Conservation (phyloP, 2,888 invertebrate species). For the Gymnocheta viridis region DNA sequence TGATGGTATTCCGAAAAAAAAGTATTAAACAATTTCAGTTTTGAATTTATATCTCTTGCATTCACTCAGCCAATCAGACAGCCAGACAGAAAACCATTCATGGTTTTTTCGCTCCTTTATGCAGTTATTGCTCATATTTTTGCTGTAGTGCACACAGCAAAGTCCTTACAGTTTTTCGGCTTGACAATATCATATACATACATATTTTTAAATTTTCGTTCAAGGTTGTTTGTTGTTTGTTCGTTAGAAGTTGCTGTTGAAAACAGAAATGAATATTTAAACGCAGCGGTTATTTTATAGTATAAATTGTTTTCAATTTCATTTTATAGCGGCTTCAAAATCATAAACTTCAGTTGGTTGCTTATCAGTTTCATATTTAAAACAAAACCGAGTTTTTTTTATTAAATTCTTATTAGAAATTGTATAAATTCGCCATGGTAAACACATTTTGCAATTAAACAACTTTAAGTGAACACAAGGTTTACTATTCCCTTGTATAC, state of each 20-base stretch:
- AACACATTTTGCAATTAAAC: not conserved
- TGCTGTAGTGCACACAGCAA: not conserved
- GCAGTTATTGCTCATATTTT: not conserved
- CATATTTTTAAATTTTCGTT: not conserved
- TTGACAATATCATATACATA: no score
- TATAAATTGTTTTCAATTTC: not conserved
- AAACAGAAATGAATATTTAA: not conserved
- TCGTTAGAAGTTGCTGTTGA: not conserved
- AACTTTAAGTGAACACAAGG: conserved; percentile 8
- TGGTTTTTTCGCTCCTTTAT: not conserved
- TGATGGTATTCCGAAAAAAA: not conserved
- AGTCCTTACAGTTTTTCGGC: not conserved
- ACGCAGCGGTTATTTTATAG: not conserved
- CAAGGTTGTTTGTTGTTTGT: not conserved
- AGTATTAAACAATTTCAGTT: not conserved
- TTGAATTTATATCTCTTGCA: not conserved
- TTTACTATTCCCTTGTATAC: not conserved
- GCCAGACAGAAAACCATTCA: not conserved
- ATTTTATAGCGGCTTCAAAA: not conserved
- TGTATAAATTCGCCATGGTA: not conserved
- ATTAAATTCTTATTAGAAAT: not conserved
- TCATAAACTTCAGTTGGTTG: not conserved
- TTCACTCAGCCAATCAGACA: not conserved
- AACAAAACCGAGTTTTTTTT: not conserved
- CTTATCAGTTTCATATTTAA: not conserved